Base-by-base conservation (phyloP, 2,888 invertebrate genomes). In the Trisateles emortualis region DNA sequence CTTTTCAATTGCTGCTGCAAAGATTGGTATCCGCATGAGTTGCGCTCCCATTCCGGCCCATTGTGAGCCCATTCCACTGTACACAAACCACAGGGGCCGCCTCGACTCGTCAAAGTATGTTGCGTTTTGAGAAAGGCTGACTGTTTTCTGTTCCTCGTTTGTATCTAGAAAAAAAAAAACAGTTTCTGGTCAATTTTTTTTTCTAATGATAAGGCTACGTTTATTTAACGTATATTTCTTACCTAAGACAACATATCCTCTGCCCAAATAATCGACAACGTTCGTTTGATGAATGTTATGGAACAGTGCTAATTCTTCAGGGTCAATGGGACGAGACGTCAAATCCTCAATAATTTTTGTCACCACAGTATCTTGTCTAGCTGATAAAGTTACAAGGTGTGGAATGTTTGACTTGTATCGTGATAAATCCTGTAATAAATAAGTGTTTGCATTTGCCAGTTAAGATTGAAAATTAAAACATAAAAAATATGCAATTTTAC, bases 61-160 rank as follows among this genome's bases (percentile, higher is more conserved):
- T 76, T 96, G 95, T 0, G 94, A 94, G 10, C 95, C 96, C 95
- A 96, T 95, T 3, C 96, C 96, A 57, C 95, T 95, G 87, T 95
- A 96, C 52, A 96, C 93, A 79, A 94, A 95, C 95, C 95, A 96
- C n/a, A 96, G 83, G 2, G 95, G 95, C 0, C 93, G 79, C 30
- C 76, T 72, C 0, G 64, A 81, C 13, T 80, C 78, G 42, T 88
- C 84, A 17, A 76, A 86, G 56, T 87, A 87, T 13, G 75, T 75
- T 0, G 60, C 58, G 14, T 76, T 73, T 46, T 87, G 81, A 1
- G 54, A 32, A 1, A 86, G 41, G 19, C 79, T 70, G 0, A 84
- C 64, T 1, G 89, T 87, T 30, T 82, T 63, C 0, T 77, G 63
- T 0, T 84, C 72, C 10, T 66, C 61, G 19, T 52, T 29, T 81